Evolutionary conservation across 2,888 invertebrate species (phyloP).

Genomic region (Bruchidius siliquastri): DNA sequence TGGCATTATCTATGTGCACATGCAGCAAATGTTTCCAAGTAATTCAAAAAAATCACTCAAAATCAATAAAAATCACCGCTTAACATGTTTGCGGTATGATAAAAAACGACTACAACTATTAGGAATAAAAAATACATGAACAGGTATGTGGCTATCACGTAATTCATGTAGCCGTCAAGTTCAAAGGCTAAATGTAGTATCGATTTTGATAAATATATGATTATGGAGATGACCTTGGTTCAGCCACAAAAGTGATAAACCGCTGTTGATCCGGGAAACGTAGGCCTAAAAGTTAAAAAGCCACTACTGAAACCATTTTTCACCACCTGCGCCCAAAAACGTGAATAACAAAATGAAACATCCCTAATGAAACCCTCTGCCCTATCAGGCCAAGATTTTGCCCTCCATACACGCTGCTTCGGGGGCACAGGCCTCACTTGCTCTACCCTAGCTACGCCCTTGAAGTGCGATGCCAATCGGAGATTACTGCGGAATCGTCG

Average conservation of each 20-base stretch:
- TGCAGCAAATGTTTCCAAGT: background rate
- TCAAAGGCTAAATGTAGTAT: slow-evolving; percentile 1
- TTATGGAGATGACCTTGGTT: slow-evolving; percentile 5
- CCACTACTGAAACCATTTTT: no score
- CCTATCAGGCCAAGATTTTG: no score
- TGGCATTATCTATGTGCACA: background rate
- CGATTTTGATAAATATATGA: slow-evolving; percentile 4
- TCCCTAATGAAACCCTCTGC: no score
- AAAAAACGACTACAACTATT: background rate
- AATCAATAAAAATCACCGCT: slow-evolving; percentile 3
- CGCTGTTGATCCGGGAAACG: background rate
- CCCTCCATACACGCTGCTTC: no score
- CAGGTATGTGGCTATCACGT: background rate
- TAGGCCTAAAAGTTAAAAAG: background rate
- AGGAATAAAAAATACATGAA: background rate
- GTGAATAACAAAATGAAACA: no score
- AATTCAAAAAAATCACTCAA: background rate
- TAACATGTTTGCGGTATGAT: background rate
- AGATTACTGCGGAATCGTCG: no score
- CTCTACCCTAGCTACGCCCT: no score
- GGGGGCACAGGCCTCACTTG: no score
- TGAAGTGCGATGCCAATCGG: no score
- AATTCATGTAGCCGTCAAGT: slow-evolving; percentile 1
- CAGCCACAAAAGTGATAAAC: background rate
- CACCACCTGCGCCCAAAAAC: no score